Conservation (phyloP, 2,797 vertebrate genomes). For the Pantherophis alleghaniensis region DNA sequence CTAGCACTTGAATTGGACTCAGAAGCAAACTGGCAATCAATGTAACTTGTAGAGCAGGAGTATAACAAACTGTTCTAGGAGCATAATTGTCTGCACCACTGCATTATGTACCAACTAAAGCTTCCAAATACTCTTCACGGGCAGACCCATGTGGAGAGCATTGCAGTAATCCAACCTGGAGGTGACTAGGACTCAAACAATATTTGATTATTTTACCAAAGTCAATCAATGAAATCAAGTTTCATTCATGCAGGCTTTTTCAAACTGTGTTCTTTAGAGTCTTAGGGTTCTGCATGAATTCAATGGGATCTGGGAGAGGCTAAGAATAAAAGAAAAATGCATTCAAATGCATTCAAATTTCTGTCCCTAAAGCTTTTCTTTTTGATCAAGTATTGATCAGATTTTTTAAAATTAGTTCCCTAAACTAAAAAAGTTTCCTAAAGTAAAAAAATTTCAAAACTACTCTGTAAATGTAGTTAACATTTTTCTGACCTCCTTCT, state of each 20-base stretch:
- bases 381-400: neutral
- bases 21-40: neutral
- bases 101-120: neutral
- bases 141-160: neutral
- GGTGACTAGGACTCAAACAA: neutral
- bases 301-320: neutral
- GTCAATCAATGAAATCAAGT: neutral
- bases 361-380: neutral
- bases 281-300: neutral
- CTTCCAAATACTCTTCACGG: neutral
- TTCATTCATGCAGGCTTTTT: neutral
- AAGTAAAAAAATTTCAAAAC: neutral
- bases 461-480: neutral
- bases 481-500: too few species aligned
- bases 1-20: neutral
- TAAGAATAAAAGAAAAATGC: neutral
- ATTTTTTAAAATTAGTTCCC: neutral
- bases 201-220: neutral
- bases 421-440: neutral
- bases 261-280: neutral
- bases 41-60: neutral
- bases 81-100: neutral
- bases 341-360: neutral
- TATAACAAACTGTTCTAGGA: neutral
- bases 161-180: neutral